These are phyloP conservation scores for Akabosia matsudoensis DNA, from an alignment of 1,140 invertebrate species.

Conservation along the genomic window DNA sequence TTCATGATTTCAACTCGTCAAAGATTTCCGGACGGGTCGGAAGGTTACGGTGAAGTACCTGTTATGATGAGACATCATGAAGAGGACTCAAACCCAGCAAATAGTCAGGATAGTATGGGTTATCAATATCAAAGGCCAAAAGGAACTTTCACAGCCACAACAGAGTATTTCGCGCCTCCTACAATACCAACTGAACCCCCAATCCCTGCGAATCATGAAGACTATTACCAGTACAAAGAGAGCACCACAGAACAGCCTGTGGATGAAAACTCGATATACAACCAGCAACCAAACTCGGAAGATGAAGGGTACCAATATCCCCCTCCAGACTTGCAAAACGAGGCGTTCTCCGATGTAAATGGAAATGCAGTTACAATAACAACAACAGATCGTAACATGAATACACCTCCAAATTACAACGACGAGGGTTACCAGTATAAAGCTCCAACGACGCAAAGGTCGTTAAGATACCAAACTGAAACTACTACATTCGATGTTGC, in stretches of 20 bases:
- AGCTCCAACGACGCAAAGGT: neutral
- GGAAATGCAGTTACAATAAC: too few relatives aligned
- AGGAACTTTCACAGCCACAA: neutral
- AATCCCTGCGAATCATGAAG: neutral
- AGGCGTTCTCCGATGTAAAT: too few relatives aligned
- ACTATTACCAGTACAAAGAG: neutral
- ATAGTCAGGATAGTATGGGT: too few relatives aligned
- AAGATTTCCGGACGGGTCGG: slow-evolving; percentile 36
- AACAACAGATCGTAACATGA: neutral
- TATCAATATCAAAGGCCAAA: neutral
- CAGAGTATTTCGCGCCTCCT: neutral
- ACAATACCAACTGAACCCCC: neutral
- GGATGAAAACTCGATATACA: neutral
- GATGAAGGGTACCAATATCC: neutral
- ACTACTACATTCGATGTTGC: slow-evolving; percentile 2
- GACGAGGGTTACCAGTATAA: neutral
- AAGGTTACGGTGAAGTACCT: slow-evolving; percentile 33
- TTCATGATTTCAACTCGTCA: slow-evolving; percentile 39
- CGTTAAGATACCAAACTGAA: neutral
- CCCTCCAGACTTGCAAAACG: neutral
- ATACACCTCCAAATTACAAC: neutral
- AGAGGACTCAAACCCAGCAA: neutral
- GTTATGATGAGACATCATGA: slow-evolving; percentile 19
- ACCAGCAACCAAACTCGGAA: neutral
- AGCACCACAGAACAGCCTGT: neutral